Evolutionary conservation across 2,888 invertebrate species (phyloP).

Genomic region (Argyresthia albistria): DNA sequence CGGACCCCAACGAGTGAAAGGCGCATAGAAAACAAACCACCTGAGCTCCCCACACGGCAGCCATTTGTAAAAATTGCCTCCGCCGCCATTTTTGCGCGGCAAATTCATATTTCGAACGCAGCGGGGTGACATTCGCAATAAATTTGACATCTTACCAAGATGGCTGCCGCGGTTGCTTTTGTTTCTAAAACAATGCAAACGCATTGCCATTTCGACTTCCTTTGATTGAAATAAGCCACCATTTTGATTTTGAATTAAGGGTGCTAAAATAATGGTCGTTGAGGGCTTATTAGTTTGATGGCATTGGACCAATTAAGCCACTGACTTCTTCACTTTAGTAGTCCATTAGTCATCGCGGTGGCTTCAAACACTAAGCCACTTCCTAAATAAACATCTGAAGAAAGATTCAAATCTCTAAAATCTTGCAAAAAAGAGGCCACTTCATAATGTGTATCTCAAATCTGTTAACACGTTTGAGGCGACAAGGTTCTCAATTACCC

Average conservation of each 20-base stretch:
- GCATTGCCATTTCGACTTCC: slow-evolving; percentile 34
- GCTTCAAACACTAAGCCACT: no score
- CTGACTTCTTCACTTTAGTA: no score
- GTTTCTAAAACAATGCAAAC: slow-evolving; percentile 59
- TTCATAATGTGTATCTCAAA: no score
- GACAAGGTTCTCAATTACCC: slow-evolving; percentile 38
- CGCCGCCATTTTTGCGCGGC: slow-evolving; percentile 66
- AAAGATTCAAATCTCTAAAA: no score
- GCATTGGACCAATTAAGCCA: no score
- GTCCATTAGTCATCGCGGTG: no score
- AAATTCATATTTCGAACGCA: slow-evolving; percentile 66
- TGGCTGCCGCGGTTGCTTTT: slow-evolving; percentile 50
- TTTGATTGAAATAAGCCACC: slow-evolving; percentile 53
- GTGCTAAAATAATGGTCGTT: slow-evolving; percentile 8
- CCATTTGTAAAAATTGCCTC: slow-evolving; percentile 70
- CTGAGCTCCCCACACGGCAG: slow-evolving; percentile 51
- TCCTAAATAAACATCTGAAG: no score
- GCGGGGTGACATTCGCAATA: slow-evolving; percentile 54
- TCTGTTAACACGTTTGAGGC: slow-evolving; percentile 11
- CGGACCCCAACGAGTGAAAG: slow-evolving; percentile 14
- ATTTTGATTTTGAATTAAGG: slow-evolving; percentile 56
- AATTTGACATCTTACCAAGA: slow-evolving; percentile 57
- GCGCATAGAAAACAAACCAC: slow-evolving; percentile 38
- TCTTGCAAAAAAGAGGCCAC: no score
- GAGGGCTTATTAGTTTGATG: no score